Conservation (phyloP, 2,113 vertebrate genomes). For the Pica pica region DNA sequence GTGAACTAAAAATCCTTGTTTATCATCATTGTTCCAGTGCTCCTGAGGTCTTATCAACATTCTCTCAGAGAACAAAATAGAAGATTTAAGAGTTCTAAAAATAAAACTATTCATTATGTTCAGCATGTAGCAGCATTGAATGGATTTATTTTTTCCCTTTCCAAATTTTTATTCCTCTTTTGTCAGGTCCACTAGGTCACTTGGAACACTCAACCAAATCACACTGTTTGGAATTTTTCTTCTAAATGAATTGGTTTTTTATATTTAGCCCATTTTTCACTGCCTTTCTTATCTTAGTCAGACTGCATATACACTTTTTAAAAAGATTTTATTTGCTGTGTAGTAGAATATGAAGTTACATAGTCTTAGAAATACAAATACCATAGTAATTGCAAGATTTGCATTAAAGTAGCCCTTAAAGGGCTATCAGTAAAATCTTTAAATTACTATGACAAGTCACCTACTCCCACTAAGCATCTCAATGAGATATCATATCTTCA, state of each 20-base stretch:
- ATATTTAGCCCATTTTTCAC: neutral
- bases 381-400: neutral
- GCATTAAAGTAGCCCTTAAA: neutral
- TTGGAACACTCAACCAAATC: neutral
- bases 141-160: neutral
- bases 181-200: neutral
- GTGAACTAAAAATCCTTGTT: neutral
- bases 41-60: neutral
- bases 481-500: neutral
- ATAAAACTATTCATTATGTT: neutral
- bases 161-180: neutral
- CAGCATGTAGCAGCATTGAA: neutral
- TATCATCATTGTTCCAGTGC: neutral
- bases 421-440: neutral
- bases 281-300: neutral
- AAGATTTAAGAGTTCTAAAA: neutral
- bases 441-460: neutral
- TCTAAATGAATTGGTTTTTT: neutral
- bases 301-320: neutral
- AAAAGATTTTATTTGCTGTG: neutral
- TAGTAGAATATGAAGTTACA: neutral
- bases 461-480: neutral
- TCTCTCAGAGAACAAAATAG: neutral
- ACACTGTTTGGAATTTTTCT: neutral
- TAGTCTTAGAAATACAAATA: neutral